Base-by-base conservation (phyloP, 2,888 invertebrate genomes). In the Drosophila phalerata region DNA sequence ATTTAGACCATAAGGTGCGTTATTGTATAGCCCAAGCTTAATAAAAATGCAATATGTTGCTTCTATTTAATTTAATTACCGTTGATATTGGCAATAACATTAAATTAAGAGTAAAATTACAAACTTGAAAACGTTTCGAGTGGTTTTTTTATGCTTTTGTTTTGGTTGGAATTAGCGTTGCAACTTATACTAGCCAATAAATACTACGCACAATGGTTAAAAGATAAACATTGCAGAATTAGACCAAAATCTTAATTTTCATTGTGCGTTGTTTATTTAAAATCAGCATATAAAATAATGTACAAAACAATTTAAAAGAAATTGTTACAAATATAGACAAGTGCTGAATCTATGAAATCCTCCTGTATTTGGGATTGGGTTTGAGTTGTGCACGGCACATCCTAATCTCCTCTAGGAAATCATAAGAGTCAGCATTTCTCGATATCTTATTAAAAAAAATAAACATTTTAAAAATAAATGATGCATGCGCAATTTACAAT, bases 51-150 rank as follows among this genome's bases (percentile, higher is more conserved):
- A 63, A 32, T 45, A 56, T 38, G 45, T 79, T 71, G 69, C 32
- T 77, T 73, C 73, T 82, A 79, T 76, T 72, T 82, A 71, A 68
- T 80, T 73, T 79, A 82, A 67, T 78, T 79, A 80, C 79, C 73
- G 34, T 81, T 53, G 55, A 81, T 79, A 77, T 57, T 81, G 85
- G 81, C 69, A 76, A 87, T 89, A 85, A 85, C 88, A 85, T 85
- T 87, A 85, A 61, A 79, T 57, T 70, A 77, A 76, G 70, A 69
- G 51, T 78, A 56, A 78, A 67, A 75, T 73, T 80, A 80, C 80
- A 85, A 71, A 73, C 64, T 66, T 85, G 60, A 79, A 76, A 73
- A 70, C 61, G 64, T 71, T 73, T 63, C 45, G 56, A 70, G 58
- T 69, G 40, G 17, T 40, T 52, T 55, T 57, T 67, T n/a, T 15